Evolutionary conservation across 2,888 invertebrate genomes (phyloP).

Genomic region (Drosophila kuntzei): DNA sequence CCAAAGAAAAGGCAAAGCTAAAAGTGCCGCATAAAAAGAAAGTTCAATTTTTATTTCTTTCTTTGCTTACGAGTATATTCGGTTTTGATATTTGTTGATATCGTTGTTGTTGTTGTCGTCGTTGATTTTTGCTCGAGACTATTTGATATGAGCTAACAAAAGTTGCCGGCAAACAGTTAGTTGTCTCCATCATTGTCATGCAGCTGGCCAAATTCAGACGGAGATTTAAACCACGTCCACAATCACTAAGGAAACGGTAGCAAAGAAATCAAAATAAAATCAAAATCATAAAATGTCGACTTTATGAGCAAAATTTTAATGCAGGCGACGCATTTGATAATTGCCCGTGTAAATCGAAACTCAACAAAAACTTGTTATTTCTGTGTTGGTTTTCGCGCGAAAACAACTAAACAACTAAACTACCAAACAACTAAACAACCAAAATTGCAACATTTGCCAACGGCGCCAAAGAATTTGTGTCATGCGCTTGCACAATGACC

Average conservation of each 20-base stretch:
- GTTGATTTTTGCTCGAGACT: conserved; percentile 18
- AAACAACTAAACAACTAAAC: conserved; percentile 20
- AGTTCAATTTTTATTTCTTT: conserved; percentile 57
- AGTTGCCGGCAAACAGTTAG: conserved; percentile 35
- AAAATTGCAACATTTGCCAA: conserved; percentile 59
- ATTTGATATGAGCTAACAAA: conserved; percentile 39
- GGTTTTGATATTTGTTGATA: conserved; percentile 29
- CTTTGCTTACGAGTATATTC: conserved; percentile 32
- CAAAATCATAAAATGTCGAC: conserved; percentile 4
- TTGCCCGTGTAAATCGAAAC: conserved; percentile 34
- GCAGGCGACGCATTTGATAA: conserved; percentile 49
- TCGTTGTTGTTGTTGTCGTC: conserved; percentile 16
- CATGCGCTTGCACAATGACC: conserved; percentile 68
- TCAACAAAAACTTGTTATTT: conserved; percentile 38
- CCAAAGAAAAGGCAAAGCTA: conserved; percentile 64
- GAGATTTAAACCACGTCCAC: conserved; percentile 38
- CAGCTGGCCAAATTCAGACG: conserved; percentile 6
- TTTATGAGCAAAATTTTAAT: conserved; percentile 45
- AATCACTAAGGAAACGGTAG: conserved; percentile 55
- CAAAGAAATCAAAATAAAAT: conserved; percentile 8
- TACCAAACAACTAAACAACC: conserved; percentile 20
- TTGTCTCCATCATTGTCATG: conserved; percentile 36
- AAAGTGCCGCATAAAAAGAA: conserved; percentile 77
- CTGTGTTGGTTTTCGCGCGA: conserved; percentile 35
- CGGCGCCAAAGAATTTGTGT: conserved; percentile 72